These are phyloP conservation scores for Barnardius zonarius DNA, from an alignment of 2,113 vertebrate species.

Conservation along the genomic window DNA sequence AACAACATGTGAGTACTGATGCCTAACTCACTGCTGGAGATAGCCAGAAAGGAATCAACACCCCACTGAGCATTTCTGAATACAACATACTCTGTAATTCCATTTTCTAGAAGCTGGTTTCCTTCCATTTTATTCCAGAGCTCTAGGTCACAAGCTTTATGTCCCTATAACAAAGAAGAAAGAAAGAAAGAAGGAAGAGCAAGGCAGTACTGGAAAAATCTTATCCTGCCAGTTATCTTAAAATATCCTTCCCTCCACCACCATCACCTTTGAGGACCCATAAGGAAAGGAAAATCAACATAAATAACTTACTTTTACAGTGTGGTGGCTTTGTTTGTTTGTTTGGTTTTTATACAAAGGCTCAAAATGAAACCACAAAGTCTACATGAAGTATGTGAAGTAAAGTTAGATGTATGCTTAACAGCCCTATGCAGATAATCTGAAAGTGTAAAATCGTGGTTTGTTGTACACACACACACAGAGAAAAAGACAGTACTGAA, in stretches of 20 bases:
- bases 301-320: background rate
- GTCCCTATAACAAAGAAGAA: background rate
- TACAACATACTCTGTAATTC: background rate
- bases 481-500: background rate
- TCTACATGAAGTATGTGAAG: rapidly evolving
- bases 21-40: background rate
- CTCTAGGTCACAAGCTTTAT: background rate
- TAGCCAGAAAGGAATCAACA: background rate
- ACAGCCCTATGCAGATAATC: background rate
- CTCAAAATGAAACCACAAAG: background rate
- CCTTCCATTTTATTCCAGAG: background rate
- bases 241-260: background rate
- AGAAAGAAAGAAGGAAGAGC: too few species aligned
- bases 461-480: background rate
- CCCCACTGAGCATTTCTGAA: background rate
- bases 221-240: background rate
- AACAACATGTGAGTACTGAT: background rate
- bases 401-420: background rate
- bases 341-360: too few species aligned
- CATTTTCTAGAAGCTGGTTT: background rate
- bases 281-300: background rate
- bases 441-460: background rate
- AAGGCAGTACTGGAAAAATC: background rate
- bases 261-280: background rate
- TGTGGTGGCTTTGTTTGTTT: background rate